Evolutionary conservation across 2,113 vertebrate species (phyloP).

Genomic region (Poecile atricapillus): DNA sequence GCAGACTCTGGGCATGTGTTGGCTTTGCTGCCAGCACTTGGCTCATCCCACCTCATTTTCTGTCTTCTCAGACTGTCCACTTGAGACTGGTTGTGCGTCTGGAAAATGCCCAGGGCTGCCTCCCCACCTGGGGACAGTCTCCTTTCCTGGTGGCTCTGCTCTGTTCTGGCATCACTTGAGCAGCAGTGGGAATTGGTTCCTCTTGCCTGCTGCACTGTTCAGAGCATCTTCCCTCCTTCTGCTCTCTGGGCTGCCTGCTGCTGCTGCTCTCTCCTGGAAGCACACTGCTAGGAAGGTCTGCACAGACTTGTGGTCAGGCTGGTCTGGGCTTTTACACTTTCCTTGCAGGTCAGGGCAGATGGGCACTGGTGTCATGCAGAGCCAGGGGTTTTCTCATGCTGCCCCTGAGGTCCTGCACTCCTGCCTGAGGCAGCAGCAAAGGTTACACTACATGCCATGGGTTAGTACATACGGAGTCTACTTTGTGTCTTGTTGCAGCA

Average conservation of each 20-base stretch:
- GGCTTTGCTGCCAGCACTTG: background rate
- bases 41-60: background rate
- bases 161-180: background rate
- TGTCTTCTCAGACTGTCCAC: background rate
- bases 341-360: background rate
- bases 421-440: background rate
- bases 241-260: background rate
- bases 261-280: background rate
- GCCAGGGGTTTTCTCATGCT: background rate
- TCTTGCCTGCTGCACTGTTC: background rate
- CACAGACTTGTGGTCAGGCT: background rate
- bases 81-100: fast-evolving
- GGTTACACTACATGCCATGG: background rate
- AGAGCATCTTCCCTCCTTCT: background rate
- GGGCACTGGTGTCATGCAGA: background rate
- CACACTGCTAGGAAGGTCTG: fast-evolving
- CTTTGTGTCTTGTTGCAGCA: background rate
- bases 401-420: fast-evolving
- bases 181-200: background rate
- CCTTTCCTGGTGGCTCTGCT: background rate
- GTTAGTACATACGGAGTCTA: background rate
- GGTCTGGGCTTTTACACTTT: background rate
- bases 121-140: fast-evolving
- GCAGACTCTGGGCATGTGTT: no score
- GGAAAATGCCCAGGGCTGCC: background rate